Evolutionary conservation across 2,888 invertebrate species (phyloP), one percentile per base, ranked within the genome.

Genomic region (Polietes domitor): DNA sequence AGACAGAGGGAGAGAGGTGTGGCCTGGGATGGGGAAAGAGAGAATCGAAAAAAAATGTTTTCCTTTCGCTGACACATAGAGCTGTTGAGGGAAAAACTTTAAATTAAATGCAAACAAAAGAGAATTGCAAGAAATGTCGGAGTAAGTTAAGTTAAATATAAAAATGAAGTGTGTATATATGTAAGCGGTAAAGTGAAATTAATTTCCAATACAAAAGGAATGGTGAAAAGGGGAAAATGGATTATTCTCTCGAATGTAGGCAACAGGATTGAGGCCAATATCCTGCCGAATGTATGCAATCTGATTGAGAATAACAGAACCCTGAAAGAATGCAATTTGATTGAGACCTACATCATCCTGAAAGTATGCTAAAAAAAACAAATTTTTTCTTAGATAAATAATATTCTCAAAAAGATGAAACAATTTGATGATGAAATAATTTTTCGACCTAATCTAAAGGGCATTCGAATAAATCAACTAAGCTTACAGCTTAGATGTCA

Each of bases 81-180:
- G 10, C 37, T n/a, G 47, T n/a, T 2, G 15, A 47, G 47, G 1
- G 37, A 47, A 6, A 47, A 47, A 47, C n/a, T 47, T 47, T 47
- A 47, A 47, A 47, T 47, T 7, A 47, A 47, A 47, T 47, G 47
- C 47, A 47, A 47, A 47, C 47, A 47, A 47, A n/a, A 47, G n/a
- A 12, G 4, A 47, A 47, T 47, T n/a, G 37, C 47, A 47, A 47
- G 47, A 47, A n/a, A n/a, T 4, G 47, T n/a, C n/a, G 6, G n/a
- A n/a, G 47, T n/a, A 41, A 41, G 41, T 2, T 41, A 41, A 41
- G 15, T 10, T 5, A n/a, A n/a, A n/a, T n/a, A n/a, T 3, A 5
- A 7, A 32, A 32, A 32, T 32, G 32, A 32, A 32, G 5, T 47
- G 7, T 47, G n/a, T n/a, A n/a, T n/a, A n/a, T n/a, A n/a, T n/a